phyloP scores from a whole-genome alignment of 2,113 vertebrate genomes.

The Tor tambroides region DNA sequence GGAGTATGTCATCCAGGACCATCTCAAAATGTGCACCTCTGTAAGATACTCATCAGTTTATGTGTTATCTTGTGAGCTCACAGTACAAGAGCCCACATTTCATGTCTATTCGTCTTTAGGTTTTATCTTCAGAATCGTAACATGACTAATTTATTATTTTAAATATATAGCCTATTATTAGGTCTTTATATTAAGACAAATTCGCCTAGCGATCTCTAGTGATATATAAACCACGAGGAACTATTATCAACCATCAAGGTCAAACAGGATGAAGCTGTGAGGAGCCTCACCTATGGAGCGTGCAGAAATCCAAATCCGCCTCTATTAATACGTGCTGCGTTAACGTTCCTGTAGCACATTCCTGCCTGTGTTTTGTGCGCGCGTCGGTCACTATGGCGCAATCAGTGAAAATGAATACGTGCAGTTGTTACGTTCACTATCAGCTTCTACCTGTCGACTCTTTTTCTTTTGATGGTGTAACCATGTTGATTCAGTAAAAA shows the following conservation, averaged over 20 bases:
- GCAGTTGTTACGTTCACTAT: background rate
- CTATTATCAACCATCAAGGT: background rate
- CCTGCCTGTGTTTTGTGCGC: no score
- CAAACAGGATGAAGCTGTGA: background rate
- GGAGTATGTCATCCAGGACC: conserved; percentile 30
- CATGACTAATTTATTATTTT: background rate
- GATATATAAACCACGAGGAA: background rate
- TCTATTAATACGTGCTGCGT: background rate
- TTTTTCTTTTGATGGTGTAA: background rate
- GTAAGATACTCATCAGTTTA: background rate
- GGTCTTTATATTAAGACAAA: background rate
- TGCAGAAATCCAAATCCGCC: background rate
- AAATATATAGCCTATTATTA: background rate
- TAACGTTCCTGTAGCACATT: background rate
- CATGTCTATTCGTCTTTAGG: background rate
- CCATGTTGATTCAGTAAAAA: background rate
- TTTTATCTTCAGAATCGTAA: background rate
- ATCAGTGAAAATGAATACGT: background rate
- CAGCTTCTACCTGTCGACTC: background rate
- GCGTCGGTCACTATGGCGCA: no score
- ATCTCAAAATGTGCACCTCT: conserved; percentile 11
- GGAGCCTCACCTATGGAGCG: background rate
- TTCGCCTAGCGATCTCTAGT: background rate
- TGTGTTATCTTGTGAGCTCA: background rate
- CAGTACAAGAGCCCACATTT: background rate